Evolutionary conservation across 2,113 vertebrate genomes (phyloP).

Genomic region (Athene noctua): DNA sequence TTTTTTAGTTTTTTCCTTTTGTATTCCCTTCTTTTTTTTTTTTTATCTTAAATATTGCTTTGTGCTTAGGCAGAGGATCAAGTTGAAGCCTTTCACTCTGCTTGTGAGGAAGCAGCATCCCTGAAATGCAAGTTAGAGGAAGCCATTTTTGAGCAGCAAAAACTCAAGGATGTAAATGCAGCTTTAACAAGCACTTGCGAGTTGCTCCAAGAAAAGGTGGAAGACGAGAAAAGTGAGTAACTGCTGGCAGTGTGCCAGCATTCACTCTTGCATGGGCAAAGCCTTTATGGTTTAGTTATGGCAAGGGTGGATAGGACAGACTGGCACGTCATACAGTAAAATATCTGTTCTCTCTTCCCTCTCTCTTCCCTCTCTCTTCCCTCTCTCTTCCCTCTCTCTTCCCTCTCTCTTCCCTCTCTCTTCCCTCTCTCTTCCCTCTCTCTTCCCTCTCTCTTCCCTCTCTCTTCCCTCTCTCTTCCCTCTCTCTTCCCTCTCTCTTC

Average conservation of each 20-base stretch:
- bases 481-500: too few species aligned
- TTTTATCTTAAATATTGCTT: not conserved
- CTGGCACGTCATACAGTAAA: not conserved
- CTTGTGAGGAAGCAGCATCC: not conserved
- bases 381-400: too few species aligned
- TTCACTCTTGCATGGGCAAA: not conserved
- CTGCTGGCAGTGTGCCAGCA: not conserved
- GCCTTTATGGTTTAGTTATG: not conserved
- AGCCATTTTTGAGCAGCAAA: slow-evolving; percentile 49
- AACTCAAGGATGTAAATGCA: slow-evolving; percentile 44
- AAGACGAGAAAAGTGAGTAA: slow-evolving; percentile 73
- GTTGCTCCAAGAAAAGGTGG: slow-evolving; percentile 36
- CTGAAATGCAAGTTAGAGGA: slow-evolving; percentile 60
- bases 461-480: too few species aligned
- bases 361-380: accelerated
- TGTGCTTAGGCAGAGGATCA: slow-evolving; percentile 42
- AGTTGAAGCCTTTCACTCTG: slow-evolving; percentile 16
- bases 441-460: too few species aligned
- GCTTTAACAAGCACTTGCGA: slow-evolving; percentile 32
- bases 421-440: too few species aligned
- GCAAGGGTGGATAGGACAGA: not conserved
- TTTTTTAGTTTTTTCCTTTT: not conserved
- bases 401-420: too few species aligned
- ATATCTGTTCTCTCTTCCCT: not conserved
- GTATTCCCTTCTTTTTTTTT: not conserved